A percentile compares a stretch with the other conserved stretches of the same genome.
These are phyloP conservation scores for Didymodactylos carnosus DNA, from an alignment of 2,888 invertebrate genomes.

Conservation along the genomic window DNA sequence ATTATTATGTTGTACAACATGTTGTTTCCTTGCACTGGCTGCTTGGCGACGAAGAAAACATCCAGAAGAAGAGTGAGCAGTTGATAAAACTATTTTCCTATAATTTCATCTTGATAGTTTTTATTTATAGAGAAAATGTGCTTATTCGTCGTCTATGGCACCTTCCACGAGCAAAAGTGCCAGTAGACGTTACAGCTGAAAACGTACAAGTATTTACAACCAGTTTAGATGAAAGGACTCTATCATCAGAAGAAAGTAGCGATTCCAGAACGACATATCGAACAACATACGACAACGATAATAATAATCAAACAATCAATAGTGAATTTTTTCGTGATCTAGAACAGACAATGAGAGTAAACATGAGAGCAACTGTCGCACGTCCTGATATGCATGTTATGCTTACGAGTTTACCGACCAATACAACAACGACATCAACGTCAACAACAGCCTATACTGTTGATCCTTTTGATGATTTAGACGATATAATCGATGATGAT, in stretches of 20 bases:
- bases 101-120: not conserved
- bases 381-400: not conserved
- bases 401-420: not conserved
- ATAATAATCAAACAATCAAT: not conserved
- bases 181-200: not conserved
- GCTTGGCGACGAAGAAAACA: not conserved
- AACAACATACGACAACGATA: not conserved
- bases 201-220: not conserved
- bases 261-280: not conserved
- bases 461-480: not conserved
- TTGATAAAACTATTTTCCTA: not conserved
- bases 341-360: not conserved
- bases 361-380: not conserved
- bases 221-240: no score
- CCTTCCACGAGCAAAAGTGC: not conserved
- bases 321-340: not conserved
- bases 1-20: not conserved
- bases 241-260: not conserved
- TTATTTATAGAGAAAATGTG: not conserved
- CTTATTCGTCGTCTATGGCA: not conserved
- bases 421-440: no score
- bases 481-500: not conserved
- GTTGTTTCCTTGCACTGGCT: not conserved
- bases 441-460: not conserved
- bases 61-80: no score